Evolutionary conservation across 2,888 invertebrate genomes (phyloP), one percentile per base, ranked within the genome.

Genomic region (Thumatha senex): DNA sequence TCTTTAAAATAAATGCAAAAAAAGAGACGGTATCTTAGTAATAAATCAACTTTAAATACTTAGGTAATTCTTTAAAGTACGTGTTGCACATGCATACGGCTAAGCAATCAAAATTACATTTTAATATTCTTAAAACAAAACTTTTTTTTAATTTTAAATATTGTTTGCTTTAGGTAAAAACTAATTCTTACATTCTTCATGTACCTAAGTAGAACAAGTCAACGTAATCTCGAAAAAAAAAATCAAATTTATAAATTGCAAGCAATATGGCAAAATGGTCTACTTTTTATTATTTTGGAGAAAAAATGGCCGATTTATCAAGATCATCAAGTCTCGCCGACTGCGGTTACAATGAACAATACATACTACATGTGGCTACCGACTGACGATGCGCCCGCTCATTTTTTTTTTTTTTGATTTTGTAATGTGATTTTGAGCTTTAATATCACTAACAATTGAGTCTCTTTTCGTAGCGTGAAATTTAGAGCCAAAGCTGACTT

Each of bases 351-450:
- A 79, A 62, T 67, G 80, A 84, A 89, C 86, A 88, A 86, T 86
- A 74, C 76, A 70, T 74, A 64, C 39, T 84, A 86, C 90, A 91
- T 89, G 87, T 89, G 89, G 90, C 89, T 82, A 87, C 86, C 86
- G 89, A 82, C 84, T 81, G 89, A 72, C 82, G 77, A 78, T 74
- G 41, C 41, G 70, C 72, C 68, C 70, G 73, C 61, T 67, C 63
- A 51, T 58, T 75, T 76, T 74, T 77, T 76, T 74, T 77, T 74
- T 4, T 4, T 4, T 5, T 24, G 18, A 24, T 24, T 24, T 2
- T 24, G 18, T 24, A 24, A 24, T 55, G 48, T 33, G 46, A 77
- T 42, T 66, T 45, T 75, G 39, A 61, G 64, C 73, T 61, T 46
- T 79, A 80, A 48, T 0, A 0, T 0, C 0, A 10, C 18, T 0